Percentiles rank a stretch among this genome's conserved stretches.
Conservation (phyloP, 2,797 vertebrate species). For the Hemibagrus guttatus region DNA sequence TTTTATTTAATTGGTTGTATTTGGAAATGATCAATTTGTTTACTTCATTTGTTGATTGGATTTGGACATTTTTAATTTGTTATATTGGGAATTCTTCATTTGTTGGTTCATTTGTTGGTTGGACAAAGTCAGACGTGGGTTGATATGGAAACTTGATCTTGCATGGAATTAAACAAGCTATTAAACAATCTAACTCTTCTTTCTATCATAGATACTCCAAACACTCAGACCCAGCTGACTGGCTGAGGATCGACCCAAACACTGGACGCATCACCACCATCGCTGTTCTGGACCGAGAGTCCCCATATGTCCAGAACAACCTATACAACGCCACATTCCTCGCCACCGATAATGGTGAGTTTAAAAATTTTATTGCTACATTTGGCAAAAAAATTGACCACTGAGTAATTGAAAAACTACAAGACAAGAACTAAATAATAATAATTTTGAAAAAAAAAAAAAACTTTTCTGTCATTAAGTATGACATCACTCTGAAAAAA, state of each 20-base stretch:
- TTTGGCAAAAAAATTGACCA: neutral
- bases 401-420: neutral
- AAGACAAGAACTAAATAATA: neutral
- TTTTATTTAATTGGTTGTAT: neutral
- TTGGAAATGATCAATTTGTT: neutral
- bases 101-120: neutral
- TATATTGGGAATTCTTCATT: neutral
- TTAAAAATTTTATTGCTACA: neutral
- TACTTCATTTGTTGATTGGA: neutral
- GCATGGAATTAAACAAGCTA: neutral
- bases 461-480: neutral
- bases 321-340: conserved; percentile 96
- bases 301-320: conserved; percentile 91
- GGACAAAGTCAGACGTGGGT: neutral
- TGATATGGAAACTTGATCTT: neutral
- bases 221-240: conserved; percentile 91
- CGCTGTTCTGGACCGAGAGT: conserved; percentile 91
- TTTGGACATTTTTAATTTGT: neutral
- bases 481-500: neutral
- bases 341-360: conserved; percentile 89
- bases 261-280: conserved; percentile 88
- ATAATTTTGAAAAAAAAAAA: neutral
- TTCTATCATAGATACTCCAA: conserved; percentile 85
- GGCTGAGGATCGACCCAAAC: conserved; percentile 89
- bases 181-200: neutral